phyloP scores from a whole-genome alignment of 1,140 invertebrate species.

The Dendrolimus punctatus region DNA sequence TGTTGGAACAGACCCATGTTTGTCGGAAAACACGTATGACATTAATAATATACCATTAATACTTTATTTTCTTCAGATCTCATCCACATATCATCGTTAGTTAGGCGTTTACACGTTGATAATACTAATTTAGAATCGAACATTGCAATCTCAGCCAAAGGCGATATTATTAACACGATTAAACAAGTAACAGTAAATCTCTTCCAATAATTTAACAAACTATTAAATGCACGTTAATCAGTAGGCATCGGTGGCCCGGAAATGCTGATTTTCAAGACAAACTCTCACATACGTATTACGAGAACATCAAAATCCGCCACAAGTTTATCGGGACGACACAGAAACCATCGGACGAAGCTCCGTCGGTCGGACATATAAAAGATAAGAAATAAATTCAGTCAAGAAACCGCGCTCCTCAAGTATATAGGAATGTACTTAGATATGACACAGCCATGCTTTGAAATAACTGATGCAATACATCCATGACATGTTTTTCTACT shows the following conservation, averaged over 20 bases:
- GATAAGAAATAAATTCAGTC: constrained; percentile 45
- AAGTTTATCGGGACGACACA: constrained; percentile 13
- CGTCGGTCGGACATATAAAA: constrained; percentile 32
- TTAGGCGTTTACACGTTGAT: constrained; percentile 14
- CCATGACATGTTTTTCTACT: constrained; percentile 15
- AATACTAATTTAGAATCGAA: constrained; percentile 28
- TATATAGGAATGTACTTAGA: constrained; percentile 53
- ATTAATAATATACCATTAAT: not conserved
- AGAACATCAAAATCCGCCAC: constrained; percentile 19
- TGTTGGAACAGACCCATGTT: too few relatives aligned
- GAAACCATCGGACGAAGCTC: constrained; percentile 17
- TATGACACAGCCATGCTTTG: constrained; percentile 55
- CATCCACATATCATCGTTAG: constrained; percentile 24
- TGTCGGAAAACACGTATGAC: too few relatives aligned
- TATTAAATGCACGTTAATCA: constrained; percentile 63
- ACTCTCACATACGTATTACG: constrained; percentile 17
- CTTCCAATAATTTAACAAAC: constrained; percentile 63
- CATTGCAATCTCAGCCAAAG: constrained; percentile 33
- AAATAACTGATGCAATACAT: not conserved
- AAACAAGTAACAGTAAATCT: constrained; percentile 67
- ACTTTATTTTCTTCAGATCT: constrained; percentile 38
- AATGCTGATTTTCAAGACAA: constrained; percentile 34
- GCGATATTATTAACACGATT: constrained; percentile 39
- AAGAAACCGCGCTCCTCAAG: constrained; percentile 40
- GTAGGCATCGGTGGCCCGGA: constrained; percentile 44